A percentile compares a stretch with the other conserved stretches of the same genome.
phyloP scores from a whole-genome alignment of 2,113 vertebrate species.

The Conger conger region DNA sequence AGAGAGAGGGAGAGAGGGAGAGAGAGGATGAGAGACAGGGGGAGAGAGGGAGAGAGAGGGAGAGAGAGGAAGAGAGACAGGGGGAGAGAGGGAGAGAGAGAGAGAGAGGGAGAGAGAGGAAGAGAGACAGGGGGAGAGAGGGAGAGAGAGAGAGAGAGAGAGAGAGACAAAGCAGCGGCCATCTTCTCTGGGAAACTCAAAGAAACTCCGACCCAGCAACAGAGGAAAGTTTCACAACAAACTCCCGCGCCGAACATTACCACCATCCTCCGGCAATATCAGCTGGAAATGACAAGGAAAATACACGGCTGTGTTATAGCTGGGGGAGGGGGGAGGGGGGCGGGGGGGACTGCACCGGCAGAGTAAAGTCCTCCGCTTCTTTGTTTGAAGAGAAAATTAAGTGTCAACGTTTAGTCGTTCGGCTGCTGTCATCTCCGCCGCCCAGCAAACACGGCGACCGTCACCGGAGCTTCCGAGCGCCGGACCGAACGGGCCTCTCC shows the following conservation, averaged over 20 bases:
- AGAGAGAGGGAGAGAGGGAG: too few species aligned
- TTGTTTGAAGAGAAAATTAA: constrained; percentile 22
- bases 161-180: background rate
- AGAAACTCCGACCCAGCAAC: background rate
- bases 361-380: background rate
- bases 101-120: too few species aligned
- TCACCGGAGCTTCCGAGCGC: background rate
- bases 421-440: background rate
- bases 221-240: too few species aligned
- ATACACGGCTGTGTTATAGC: background rate
- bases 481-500: background rate
- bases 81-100: too few species aligned
- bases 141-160: too few species aligned
- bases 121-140: too few species aligned
- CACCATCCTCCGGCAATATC: too few species aligned
- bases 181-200: background rate
- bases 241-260: too few species aligned
- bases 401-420: constrained; percentile 12
- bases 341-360: background rate
- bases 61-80: too few species aligned
- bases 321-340: background rate
- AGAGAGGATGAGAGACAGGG: too few species aligned
- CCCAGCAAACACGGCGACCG: background rate
- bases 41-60: too few species aligned
- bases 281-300: background rate